These are phyloP conservation scores for Sipha maydis DNA, from an alignment of 2,888 invertebrate genomes.

Conservation along the genomic window DNA sequence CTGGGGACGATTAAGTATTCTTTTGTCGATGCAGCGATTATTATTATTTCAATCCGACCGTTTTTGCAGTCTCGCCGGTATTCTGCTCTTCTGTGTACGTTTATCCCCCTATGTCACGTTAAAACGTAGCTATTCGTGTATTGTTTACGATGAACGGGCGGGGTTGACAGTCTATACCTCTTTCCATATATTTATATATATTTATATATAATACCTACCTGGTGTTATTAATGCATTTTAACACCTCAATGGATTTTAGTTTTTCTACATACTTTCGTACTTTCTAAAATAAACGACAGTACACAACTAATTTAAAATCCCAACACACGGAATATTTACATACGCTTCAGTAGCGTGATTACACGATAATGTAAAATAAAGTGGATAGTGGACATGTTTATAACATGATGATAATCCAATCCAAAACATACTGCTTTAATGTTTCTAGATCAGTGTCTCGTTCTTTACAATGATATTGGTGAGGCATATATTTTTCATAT, in stretches of 20 bases:
- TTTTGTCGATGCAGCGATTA: neutral
- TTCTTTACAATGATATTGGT: constrained; percentile 5
- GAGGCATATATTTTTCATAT: neutral
- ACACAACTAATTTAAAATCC: neutral
- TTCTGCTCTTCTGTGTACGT: neutral
- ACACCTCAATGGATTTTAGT: neutral
- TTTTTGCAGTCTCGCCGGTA: neutral
- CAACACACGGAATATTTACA: neutral
- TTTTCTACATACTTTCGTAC: neutral
- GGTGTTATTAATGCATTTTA: neutral
- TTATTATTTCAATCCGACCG: neutral
- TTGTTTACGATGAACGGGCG: neutral
- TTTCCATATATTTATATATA: neutral
- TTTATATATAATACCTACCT: too few species aligned
- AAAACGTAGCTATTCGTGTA: neutral
- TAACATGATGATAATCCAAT: constrained; percentile 37
- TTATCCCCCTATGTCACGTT: neutral
- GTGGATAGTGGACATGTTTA: neutral
- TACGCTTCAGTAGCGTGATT: neutral
- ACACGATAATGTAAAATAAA: constrained; percentile 1
- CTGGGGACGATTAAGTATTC: too few species aligned
- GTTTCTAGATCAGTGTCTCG: constrained; percentile 48
- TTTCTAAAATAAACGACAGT: neutral
- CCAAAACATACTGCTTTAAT: neutral
- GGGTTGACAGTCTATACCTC: neutral